Evolutionary conservation across 2,888 invertebrate species (phyloP), one percentile per base, ranked within the genome.

Genomic region (Cerceris ruficornis): DNA sequence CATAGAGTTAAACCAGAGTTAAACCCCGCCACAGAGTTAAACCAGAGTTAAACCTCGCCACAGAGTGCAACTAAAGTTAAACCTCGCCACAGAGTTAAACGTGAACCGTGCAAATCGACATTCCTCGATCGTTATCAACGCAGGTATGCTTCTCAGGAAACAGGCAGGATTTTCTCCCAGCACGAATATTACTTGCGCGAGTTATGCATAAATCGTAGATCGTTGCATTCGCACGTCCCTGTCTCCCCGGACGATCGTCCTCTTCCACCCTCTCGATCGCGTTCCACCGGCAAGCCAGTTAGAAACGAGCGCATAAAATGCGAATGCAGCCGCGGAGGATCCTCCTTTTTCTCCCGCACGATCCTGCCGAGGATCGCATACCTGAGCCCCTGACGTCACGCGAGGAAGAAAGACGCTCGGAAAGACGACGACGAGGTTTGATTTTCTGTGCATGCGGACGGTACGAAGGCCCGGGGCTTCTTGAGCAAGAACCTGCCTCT

Each of bases 341-440:
- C 71, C 70, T 81, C 73, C 61, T 71, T 77, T 69, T 74, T 77
- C 81, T 61, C 74, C 69, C 67, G 69, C n/a, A 65, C 67, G 67
- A 60, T 68, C 73, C 72, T 68, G 74, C 52, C 43, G 66, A 70
- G 75, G 69, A 72, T 77, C 77, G 85, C 84, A 84, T 84, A 84
- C 85, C 84, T 85, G 84, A 76, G 66, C 66, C 39, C 7, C 64
- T 84, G 82, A 84, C 84, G 82, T 84, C 84, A 82, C 77, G 64
- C 62, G 72, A 68, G 69, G 68, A 82, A 71, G 76, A 82, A 72
- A 77, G 71, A 69, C 50, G 71, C 58, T 50, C 64, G 68, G 69
- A 70, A 54, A 57, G 73, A 73, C 66, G 73, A 14, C 39, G 28
- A 28, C 28, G 28, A 28, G 28, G 28, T 84, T 84, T 64, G 79